These are phyloP conservation scores for Muraenolepis orangiensis DNA, from an alignment of 2,797 vertebrate genomes.

Conservation along the genomic window DNA sequence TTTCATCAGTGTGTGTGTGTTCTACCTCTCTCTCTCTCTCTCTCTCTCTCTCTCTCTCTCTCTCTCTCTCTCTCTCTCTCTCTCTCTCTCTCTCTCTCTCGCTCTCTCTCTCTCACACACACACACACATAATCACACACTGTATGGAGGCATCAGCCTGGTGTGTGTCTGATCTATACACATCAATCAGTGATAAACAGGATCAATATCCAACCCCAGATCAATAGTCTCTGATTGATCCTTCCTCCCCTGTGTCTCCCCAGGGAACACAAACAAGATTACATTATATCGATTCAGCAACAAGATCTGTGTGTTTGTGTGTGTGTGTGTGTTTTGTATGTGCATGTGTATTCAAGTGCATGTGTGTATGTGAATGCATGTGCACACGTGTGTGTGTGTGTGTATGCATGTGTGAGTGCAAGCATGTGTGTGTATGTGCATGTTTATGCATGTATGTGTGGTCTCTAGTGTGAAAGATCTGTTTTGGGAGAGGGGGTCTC, in stretches of 20 bases:
- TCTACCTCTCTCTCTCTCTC: neutral
- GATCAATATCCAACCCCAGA: slow-evolving; percentile 35
- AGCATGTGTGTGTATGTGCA: neutral
- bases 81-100: neutral
- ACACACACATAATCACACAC: neutral
- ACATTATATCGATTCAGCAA: neutral
- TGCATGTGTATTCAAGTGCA: neutral
- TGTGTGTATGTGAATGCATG: neutral
- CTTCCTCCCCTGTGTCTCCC: neutral
- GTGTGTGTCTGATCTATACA: slow-evolving; percentile 9
- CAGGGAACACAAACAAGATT: neutral
- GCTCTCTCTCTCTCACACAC: slow-evolving; percentile 9
- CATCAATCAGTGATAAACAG: slow-evolving; percentile 36
- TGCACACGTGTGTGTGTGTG: neutral
- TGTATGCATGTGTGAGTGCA: neutral
- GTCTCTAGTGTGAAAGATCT: too few species aligned
- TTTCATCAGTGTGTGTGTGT: neutral
- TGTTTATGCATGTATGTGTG: too few species aligned
- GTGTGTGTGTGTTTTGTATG: neutral
- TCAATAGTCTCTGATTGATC: slow-evolving; percentile 27
- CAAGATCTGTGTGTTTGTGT: neutral
- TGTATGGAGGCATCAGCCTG: neutral
- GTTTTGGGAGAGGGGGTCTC: too few species aligned
- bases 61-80: neutral
- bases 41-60: neutral